Conservation (phyloP, 2,113 vertebrate species). For the Bagarius yarrelli region DNA sequence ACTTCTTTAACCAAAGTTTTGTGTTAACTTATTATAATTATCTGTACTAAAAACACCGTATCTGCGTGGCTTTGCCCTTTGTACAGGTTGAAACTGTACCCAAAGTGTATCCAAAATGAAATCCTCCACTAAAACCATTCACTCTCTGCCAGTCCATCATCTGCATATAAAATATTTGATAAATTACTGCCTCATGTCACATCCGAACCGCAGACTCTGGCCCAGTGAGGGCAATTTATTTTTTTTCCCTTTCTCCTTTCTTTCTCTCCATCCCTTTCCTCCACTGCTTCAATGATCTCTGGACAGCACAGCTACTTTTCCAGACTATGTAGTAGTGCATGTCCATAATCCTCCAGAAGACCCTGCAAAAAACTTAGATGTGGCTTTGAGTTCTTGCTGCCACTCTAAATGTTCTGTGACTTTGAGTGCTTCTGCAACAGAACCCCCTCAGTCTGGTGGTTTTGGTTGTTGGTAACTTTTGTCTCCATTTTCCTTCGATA, state of each 20-base stretch:
- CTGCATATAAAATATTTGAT: conserved; percentile 48
- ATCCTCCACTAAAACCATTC: conserved; percentile 42
- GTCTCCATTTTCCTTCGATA: conserved; percentile 14
- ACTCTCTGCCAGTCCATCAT: conserved; percentile 46
- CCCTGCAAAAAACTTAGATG: conserved; percentile 44
- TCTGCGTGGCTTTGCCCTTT: conserved; percentile 22
- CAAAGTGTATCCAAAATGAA: conserved; percentile 28
- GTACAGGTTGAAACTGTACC: conserved; percentile 48
- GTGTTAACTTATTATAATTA: not conserved
- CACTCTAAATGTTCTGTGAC: conserved; percentile 45
- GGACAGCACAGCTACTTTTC: conserved; percentile 45
- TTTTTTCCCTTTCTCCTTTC: conserved; percentile 38
- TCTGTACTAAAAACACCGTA: not conserved
- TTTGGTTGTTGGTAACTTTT: conserved; percentile 21
- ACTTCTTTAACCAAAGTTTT: not conserved
- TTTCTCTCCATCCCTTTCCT: conserved; percentile 21
- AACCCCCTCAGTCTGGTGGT: conserved; percentile 38
- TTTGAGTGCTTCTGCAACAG: conserved; percentile 31
- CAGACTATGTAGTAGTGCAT: conserved; percentile 41
- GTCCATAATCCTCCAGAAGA: conserved; percentile 40
- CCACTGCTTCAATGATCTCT: conserved; percentile 36
- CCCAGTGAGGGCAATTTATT: conserved; percentile 46
- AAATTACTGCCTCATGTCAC: conserved; percentile 48
- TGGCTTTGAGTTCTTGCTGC: conserved; percentile 46
- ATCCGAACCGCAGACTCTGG: conserved; percentile 46